Conservation (phyloP, 2,888 invertebrate genomes). For the Boloria euphrosyne region DNA sequence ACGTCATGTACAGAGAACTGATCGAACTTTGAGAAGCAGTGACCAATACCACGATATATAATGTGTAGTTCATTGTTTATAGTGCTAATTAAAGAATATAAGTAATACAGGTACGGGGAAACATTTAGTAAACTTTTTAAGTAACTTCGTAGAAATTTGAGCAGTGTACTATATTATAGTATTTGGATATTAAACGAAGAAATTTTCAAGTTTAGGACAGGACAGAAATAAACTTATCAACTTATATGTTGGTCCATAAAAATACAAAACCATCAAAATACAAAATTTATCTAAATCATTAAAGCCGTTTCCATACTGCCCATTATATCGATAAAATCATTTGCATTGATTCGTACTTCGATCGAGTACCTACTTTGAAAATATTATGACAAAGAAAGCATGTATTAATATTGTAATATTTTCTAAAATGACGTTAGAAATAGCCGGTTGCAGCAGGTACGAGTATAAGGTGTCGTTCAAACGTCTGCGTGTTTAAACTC, state of each 20-base stretch:
- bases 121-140: too few species aligned
- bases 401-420: too few species aligned
- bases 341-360: too few species aligned
- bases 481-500: not conserved
- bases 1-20: constrained; percentile 17
- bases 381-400: not conserved
- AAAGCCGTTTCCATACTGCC: not conserved
- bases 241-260: not conserved
- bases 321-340: too few species aligned
- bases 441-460: not conserved
- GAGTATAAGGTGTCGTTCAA: not conserved
- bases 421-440: not conserved
- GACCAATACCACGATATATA: constrained; percentile 6
- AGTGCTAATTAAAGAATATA: not conserved
- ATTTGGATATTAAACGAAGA: too few species aligned
- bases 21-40: constrained; percentile 12
- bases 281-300: not conserved
- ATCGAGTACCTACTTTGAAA: too few species aligned
- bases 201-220: not conserved
- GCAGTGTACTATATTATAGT: too few species aligned
- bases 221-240: not conserved
- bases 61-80: constrained; percentile 4
- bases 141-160: too few species aligned
- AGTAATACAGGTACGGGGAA: too few species aligned
- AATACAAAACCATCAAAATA: not conserved